A percentile compares a stretch with the other conserved stretches of the same genome.
Conservation (phyloP, 2,888 invertebrate species). For the Drosophila emarginata region DNA sequence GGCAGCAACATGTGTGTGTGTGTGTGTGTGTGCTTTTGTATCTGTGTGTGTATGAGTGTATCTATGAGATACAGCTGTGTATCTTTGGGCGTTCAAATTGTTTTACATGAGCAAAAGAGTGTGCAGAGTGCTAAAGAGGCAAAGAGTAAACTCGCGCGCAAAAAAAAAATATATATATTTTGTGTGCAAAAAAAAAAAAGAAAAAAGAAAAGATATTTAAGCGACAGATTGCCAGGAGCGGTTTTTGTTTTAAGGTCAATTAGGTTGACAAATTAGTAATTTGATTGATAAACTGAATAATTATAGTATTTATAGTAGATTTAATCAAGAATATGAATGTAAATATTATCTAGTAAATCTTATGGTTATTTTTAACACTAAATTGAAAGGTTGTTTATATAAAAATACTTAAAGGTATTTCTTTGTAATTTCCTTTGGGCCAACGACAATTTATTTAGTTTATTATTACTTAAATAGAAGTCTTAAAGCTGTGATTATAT, state of each 20-base stretch:
- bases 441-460: too few relatives aligned
- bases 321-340: too few relatives aligned
- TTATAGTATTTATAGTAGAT: background rate
- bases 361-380: too few relatives aligned
- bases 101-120: conserved; percentile 46
- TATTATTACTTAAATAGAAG: too few relatives aligned
- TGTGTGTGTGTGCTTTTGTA: conserved; percentile 29
- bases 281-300: too few relatives aligned
- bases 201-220: background rate
- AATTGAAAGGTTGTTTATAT: too few relatives aligned
- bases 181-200: conserved; percentile 4
- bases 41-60: conserved; percentile 34
- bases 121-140: conserved; percentile 16
- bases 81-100: conserved; percentile 52
- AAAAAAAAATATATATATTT: background rate
- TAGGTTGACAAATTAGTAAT: background rate
- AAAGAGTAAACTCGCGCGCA: conserved; percentile 2
- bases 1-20: conserved; percentile 6
- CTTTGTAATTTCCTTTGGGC: too few relatives aligned
- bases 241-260: background rate
- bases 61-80: conserved; percentile 55
- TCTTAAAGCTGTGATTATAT: too few relatives aligned
- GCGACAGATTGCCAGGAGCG: conserved; percentile 7
- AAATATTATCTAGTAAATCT: too few relatives aligned
- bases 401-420: too few relatives aligned